Evolutionary conservation across 1,140 invertebrate species (phyloP), one percentile per base, ranked within the genome.

Genomic region (Antheraea mylitta): DNA sequence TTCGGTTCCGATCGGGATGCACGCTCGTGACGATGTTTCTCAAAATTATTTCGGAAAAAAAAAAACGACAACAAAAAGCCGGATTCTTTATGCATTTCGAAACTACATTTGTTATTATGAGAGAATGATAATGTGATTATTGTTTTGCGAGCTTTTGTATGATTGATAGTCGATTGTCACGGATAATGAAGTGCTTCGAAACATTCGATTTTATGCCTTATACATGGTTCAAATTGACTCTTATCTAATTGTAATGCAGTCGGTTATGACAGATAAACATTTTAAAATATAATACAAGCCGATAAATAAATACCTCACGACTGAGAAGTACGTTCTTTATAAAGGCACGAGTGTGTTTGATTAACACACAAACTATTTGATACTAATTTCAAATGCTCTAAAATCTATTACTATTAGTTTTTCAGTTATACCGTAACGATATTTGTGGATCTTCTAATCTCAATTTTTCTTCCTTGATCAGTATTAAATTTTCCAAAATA

Each of bases 51-150:
- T 87, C 82, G 67, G 70, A 81, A 30, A 61, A 30, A 61, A 75
- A 83, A 86, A 89, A 86, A 87, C 22, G 85, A 83, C 70, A 61
- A 72, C 75, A 83, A 77, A 86, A 89, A 85, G 83, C 22, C 82
- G 76, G 80, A 78, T 92, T 90, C 88, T 90, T 92, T 92, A 91
- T 92, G 90, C 85, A 86, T 90, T 88, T 87, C 74, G 83, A 80
- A 77, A 68, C 80, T 88, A 84, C 88, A 85, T 92, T 90, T 90
- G 82, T 90, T 92, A 90, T 90, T 90, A 89, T 89, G 82, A 82
- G 84, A 89, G 85, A 90, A 90, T 90, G 86, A 92, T 91, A 91
- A 91, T 90, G 86, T 92, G 87, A 92, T 92, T 92, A 92, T 92
- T 92, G 88, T 92, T 92, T 92, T 90, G 88, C 88, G 86, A 88